These are phyloP conservation scores for Archilochus colubris DNA, from an alignment of 2,113 vertebrate species.

Conservation along the genomic window DNA sequence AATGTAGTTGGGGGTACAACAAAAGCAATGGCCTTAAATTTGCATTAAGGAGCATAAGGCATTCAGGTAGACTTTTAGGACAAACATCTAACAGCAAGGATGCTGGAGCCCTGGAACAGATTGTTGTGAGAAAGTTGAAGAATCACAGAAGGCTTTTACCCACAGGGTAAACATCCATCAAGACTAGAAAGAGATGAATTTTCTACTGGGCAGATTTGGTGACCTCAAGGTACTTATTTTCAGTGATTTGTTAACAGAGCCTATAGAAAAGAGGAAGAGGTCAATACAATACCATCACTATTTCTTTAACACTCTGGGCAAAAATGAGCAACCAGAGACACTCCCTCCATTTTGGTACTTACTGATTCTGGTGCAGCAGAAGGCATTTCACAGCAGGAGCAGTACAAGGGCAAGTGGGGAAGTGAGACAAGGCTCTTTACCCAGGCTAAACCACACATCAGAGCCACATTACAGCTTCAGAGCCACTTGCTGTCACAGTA, in stretches of 20 bases:
- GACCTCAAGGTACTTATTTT: background rate
- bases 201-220: background rate
- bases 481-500: background rate
- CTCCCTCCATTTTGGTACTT: background rate
- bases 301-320: background rate
- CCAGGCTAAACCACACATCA: no score
- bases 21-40: background rate
- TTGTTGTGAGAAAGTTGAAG: background rate
- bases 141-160: background rate
- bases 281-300: background rate
- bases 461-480: background rate
- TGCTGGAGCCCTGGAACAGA: background rate
- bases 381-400: background rate
- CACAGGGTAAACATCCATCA: background rate
- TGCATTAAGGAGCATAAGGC: background rate
- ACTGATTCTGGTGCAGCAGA: background rate
- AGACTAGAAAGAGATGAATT: background rate
- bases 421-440: background rate
- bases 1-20: background rate
- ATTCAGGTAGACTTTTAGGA: background rate
- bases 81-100: background rate
- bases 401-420: background rate
- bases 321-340: background rate
- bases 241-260: background rate
- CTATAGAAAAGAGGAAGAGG: background rate